Base-by-base conservation (phyloP, 2,888 invertebrate species). In the Drosophila quinaria region DNA sequence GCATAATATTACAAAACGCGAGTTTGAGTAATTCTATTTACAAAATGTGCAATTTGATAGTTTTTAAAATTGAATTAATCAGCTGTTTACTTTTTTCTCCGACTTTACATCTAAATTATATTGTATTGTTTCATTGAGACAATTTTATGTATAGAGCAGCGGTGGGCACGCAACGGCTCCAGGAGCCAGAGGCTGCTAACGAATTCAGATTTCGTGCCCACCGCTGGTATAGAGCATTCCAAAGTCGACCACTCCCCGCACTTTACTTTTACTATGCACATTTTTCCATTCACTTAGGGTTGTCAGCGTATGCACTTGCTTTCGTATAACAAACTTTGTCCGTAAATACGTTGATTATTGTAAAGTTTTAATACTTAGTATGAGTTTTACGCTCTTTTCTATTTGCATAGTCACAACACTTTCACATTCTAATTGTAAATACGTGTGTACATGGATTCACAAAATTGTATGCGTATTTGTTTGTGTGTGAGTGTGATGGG, bases 391-490 rank as follows among this genome's bases (percentile, higher is more conserved):
- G 35, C 44, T 77, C 44, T 61, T 61, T 74, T 80, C 56, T 46
- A 66, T 70, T 73, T 79, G 74, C 67, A 87, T 67, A 72, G 64
- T 61, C 47, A 78, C 74, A 83, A 86, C 76, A 87, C 89, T 87
- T 89, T 84, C 87, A 89, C 89, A 84, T 87, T 89, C 50, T 76
- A 67, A 63, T 62, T 72, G 42, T 56, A 61, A 67, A 76, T 74
- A 63, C 62, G 72, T 77, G 44, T 47, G 59, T 55, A 42, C 56
- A 46, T 9, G 13, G n/a, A 67, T 52, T 13, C 47, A 65, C 39
- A 22, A 33, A 46, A 55, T 22, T 52, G 47, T 41, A 68, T 22
- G 51, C 47, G 47, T 55, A 31, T 70, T 19, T 70, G 56, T 19
- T 42, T 59, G 44, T 52, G 17, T 59, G 44, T 52, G 17, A 55